phyloP scores from a whole-genome alignment of 2,888 invertebrate genomes.

The Eupithecia abbreviata region DNA sequence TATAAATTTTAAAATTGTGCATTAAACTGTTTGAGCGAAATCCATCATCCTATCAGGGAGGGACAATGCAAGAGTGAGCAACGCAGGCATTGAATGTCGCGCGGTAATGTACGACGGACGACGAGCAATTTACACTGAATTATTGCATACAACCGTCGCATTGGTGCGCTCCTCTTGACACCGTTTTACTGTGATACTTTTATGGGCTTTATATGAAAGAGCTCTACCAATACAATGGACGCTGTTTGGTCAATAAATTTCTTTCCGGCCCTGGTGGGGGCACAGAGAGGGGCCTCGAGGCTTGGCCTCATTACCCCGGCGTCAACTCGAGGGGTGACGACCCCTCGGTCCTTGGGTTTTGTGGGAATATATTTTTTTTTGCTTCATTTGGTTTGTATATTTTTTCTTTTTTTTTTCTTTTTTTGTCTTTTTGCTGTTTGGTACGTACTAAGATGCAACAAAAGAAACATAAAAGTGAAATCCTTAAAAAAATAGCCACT shows the following conservation, averaged over 20 bases:
- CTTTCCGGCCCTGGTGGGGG: too few species aligned
- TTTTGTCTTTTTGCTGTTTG: too few species aligned
- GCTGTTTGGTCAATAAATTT: too few species aligned
- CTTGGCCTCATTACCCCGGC: too few species aligned
- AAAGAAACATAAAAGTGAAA: neutral
- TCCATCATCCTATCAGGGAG: conserved; percentile 41
- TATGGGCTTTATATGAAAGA: conserved; percentile 37
- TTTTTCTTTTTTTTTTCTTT: too few species aligned
- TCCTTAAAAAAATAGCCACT: neutral
- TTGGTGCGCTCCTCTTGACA: conserved; percentile 51
- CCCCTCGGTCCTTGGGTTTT: too few species aligned
- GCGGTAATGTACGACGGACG: conserved; percentile 56
- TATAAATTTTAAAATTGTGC: conserved; percentile 32
- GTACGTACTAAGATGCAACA: neutral
- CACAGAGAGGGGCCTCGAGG: too few species aligned
- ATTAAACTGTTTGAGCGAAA: conserved; percentile 33
- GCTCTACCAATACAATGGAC: conserved; percentile 3
- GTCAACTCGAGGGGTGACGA: too few species aligned
- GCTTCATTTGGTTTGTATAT: too few species aligned
- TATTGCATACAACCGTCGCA: conserved; percentile 59
- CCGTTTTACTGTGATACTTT: conserved; percentile 46
- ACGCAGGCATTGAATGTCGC: conserved; percentile 49
- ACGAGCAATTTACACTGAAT: conserved; percentile 64
- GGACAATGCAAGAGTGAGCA: conserved; percentile 46
- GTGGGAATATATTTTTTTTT: too few species aligned